phyloP scores from a whole-genome alignment of 2,888 invertebrate genomes.

The Cosmorhoe ocellata region DNA sequence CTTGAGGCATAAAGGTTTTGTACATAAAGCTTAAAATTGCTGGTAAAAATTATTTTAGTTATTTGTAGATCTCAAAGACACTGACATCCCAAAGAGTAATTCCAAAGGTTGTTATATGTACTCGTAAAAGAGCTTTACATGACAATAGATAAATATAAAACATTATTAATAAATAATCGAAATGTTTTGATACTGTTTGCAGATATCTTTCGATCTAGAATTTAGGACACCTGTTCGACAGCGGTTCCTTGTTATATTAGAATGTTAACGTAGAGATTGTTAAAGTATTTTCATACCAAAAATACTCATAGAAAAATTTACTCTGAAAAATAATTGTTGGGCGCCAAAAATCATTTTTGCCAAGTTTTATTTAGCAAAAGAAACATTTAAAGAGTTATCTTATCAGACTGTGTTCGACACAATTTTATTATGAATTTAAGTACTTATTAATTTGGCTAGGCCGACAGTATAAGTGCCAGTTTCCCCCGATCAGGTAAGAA shows the following conservation, averaged over 20 bases:
- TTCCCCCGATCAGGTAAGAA: too few relatives aligned
- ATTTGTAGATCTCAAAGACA: slow-evolving; percentile 54
- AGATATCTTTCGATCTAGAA: too few relatives aligned
- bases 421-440: slow-evolving; percentile 8
- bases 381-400: not conserved
- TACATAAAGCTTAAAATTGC: slow-evolving; percentile 33
- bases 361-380: not conserved
- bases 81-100: slow-evolving; percentile 63
- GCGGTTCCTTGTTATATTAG: slow-evolving; percentile 29
- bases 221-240: slow-evolving; percentile 38
- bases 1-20: slow-evolving; percentile 25
- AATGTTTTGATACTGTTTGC: slow-evolving; percentile 44
- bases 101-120: slow-evolving; percentile 51
- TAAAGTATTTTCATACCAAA: slow-evolving; percentile 4
- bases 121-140: slow-evolving; percentile 61
- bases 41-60: slow-evolving; percentile 32
- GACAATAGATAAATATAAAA: slow-evolving; percentile 63
- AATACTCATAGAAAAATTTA: slow-evolving; percentile 2
- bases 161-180: slow-evolving; percentile 44
- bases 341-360: not conserved
- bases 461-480: too few relatives aligned
- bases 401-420: slow-evolving; percentile 25
- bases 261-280: not conserved
- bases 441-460: too few relatives aligned
- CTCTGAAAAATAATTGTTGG: slow-evolving; percentile 1